Conservation (phyloP, 2,113 vertebrate species). For the Atherinomorus stipes region DNA sequence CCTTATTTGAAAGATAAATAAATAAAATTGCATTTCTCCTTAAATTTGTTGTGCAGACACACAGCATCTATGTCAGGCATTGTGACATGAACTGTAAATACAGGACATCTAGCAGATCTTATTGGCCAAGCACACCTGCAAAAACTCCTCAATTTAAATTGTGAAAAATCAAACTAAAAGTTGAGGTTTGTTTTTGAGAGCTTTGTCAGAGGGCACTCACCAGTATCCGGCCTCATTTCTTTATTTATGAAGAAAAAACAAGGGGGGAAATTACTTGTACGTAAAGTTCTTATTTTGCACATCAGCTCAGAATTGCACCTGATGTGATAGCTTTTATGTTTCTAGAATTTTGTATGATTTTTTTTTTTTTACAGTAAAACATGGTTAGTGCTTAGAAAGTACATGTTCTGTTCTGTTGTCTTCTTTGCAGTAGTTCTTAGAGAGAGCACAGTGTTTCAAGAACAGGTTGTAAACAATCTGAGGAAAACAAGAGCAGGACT, state of each 20-base stretch:
- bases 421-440: conserved; percentile 14
- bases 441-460: conserved; percentile 49
- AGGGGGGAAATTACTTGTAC: neutral
- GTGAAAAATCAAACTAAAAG: neutral
- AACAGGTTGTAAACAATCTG: conserved; percentile 56
- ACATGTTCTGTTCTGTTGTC: neutral
- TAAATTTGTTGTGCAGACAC: neutral
- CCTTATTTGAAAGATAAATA: neutral
- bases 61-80: neutral
- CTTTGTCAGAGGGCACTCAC: no score
- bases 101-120: neutral
- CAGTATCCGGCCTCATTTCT: no score
- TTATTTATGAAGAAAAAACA: neutral
- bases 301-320: neutral
- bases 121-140: neutral
- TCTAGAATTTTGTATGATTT: neutral
- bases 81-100: neutral
- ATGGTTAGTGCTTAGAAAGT: neutral
- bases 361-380: conserved; percentile 4
- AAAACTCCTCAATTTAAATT: no score
- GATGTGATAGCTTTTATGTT: neutral
- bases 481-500: conserved; percentile 48
- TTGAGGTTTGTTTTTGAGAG: no score
- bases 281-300: no score
- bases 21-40: neutral